Conservation (phyloP, 2,113 vertebrate species). For the Geococcyx californianus region DNA sequence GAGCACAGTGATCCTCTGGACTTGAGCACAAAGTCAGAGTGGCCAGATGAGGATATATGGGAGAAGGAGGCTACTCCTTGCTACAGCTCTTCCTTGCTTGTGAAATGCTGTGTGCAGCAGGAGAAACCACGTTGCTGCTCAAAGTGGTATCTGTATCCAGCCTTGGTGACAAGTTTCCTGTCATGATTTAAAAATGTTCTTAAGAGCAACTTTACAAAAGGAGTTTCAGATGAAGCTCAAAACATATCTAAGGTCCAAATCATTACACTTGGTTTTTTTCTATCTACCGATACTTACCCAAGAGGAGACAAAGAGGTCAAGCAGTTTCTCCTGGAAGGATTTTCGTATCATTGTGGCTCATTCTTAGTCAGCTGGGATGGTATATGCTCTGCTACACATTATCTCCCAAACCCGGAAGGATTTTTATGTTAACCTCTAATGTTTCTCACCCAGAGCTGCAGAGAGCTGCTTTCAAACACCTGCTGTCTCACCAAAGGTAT, state of each 20-base stretch:
- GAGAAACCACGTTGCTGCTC: background rate
- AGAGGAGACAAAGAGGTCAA: background rate
- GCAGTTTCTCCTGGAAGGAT: background rate
- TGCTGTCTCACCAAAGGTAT: background rate
- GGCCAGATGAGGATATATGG: background rate
- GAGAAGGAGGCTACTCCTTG: too few species aligned
- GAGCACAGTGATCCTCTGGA: background rate
- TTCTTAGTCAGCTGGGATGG: background rate
- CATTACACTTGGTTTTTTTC: background rate
- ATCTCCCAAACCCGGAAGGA: background rate
- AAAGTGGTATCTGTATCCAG: background rate
- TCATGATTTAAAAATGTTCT: background rate
- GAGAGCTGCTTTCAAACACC: background rate
- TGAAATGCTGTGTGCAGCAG: background rate
- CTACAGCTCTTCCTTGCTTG: background rate
- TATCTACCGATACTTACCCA: background rate
- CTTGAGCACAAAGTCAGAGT: background rate
- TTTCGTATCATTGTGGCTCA: background rate
- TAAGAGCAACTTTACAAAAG: background rate
- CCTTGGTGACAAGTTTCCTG: background rate
- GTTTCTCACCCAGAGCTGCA: background rate
- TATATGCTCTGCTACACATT: background rate
- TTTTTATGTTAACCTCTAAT: background rate
- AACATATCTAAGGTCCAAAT: background rate
- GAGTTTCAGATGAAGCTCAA: background rate